Conservation (phyloP, 2,113 vertebrate species). For the Galeopterus variegatus region DNA sequence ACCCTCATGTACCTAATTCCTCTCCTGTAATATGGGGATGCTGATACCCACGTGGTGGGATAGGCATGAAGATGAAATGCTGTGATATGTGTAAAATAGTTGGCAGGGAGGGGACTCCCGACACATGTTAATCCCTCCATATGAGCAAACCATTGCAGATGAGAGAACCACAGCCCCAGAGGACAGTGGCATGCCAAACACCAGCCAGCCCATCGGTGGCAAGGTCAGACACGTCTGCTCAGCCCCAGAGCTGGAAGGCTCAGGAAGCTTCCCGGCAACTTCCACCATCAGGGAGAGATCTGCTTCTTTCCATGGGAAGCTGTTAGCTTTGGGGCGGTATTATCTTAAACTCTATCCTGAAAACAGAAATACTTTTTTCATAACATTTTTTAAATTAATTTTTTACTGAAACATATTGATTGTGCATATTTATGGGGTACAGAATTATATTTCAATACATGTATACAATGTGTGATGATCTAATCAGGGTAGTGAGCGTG, state of each 20-base stretch:
- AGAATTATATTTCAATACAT: too few relatives aligned
- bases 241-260: neutral
- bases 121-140: rapidly evolving
- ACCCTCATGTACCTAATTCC: neutral
- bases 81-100: rapidly evolving
- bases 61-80: neutral
- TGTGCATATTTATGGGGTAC: too few relatives aligned
- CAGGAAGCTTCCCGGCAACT: neutral
- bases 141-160: rapidly evolving
- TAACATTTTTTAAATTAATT: too few relatives aligned
- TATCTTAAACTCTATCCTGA: neutral
- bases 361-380: neutral
- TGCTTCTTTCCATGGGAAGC: neutral
- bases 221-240: rapidly evolving
- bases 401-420: too few relatives aligned
- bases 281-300: too few relatives aligned
- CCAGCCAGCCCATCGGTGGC: neutral
- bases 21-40: too few relatives aligned
- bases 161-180: neutral
- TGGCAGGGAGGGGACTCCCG: neutral
- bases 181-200: rapidly evolving
- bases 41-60: rapidly evolving
- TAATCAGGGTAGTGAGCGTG: too few relatives aligned
- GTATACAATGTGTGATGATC: too few relatives aligned
- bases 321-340: rapidly evolving